These are phyloP conservation scores for Rhea americana DNA, from an alignment of 2,113 vertebrate species.

Conservation along the genomic window DNA sequence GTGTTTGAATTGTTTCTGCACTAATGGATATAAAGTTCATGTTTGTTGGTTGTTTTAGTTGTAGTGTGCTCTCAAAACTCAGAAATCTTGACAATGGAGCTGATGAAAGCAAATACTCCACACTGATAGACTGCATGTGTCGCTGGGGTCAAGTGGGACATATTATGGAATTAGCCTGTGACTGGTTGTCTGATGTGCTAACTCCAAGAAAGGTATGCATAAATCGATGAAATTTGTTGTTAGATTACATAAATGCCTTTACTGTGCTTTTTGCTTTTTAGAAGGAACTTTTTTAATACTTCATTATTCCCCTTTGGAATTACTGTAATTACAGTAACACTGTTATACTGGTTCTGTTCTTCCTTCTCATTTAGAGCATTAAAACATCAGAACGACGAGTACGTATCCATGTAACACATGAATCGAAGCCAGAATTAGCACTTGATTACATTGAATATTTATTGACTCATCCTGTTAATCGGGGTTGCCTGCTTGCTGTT, in stretches of 20 bases:
- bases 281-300: not conserved
- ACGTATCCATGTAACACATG: conserved; percentile 73
- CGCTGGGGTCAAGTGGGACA: conserved; percentile 87
- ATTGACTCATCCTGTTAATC: conserved; percentile 78
- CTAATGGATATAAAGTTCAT: not conserved
- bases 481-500: conserved; percentile 78
- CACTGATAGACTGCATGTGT: conserved; percentile 90
- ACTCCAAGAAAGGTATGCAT: conserved; percentile 72
- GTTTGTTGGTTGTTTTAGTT: not conserved
- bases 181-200: conserved; percentile 83
- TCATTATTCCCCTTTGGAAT: not conserved
- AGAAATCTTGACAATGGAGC: conserved; percentile 76
- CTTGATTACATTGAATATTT: conserved; percentile 89
- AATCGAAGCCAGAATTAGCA: conserved; percentile 85
- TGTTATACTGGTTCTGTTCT: not conserved
- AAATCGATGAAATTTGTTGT: not conserved
- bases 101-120: conserved; percentile 73
- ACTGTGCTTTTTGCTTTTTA: not conserved
- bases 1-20: not conserved
- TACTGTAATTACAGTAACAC: not conserved
- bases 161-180: conserved; percentile 83
- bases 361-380: conserved; percentile 62
- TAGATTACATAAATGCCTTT: not conserved
- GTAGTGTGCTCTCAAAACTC: conserved; percentile 86
- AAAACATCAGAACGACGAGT: conserved; percentile 69